Conservation (phyloP, 2,797 vertebrate species). For the Anguilla marmorata region DNA sequence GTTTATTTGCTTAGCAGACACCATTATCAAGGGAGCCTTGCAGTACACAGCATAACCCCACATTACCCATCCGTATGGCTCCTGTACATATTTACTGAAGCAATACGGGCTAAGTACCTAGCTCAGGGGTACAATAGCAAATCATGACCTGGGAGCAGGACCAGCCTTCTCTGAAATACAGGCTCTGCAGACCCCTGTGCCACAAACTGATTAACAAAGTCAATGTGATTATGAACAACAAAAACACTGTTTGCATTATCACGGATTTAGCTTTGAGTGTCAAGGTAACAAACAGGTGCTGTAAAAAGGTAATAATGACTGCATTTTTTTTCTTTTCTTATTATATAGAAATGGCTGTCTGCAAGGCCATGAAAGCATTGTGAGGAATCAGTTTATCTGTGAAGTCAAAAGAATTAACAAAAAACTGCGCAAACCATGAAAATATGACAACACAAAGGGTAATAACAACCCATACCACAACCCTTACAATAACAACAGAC, state of each 20-base stretch:
- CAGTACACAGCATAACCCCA: background rate
- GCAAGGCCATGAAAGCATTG: background rate
- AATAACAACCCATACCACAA: too few species aligned
- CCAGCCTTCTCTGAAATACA: background rate
- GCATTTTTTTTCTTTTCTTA: background rate
- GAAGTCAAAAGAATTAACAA: background rate
- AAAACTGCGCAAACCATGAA: too few species aligned
- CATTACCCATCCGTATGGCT: background rate
- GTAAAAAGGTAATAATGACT: background rate
- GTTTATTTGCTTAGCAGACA: slow-evolving; percentile 15
- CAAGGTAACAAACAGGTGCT: background rate
- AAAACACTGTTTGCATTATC: background rate
- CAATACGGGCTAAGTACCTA: background rate
- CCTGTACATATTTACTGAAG: slow-evolving; percentile 5
- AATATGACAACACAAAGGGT: too few species aligned
- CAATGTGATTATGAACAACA: background rate
- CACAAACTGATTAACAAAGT: background rate
- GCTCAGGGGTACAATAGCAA: background rate
- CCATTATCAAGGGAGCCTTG: background rate
- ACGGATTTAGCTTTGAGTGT: background rate
- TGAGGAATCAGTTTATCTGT: background rate
- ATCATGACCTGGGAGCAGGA: background rate
- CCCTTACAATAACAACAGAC: too few species aligned
- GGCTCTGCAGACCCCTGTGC: background rate
- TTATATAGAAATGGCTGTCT: background rate